phyloP scores from a whole-genome alignment of 2,113 vertebrate species.

The Lampris incognitus region DNA sequence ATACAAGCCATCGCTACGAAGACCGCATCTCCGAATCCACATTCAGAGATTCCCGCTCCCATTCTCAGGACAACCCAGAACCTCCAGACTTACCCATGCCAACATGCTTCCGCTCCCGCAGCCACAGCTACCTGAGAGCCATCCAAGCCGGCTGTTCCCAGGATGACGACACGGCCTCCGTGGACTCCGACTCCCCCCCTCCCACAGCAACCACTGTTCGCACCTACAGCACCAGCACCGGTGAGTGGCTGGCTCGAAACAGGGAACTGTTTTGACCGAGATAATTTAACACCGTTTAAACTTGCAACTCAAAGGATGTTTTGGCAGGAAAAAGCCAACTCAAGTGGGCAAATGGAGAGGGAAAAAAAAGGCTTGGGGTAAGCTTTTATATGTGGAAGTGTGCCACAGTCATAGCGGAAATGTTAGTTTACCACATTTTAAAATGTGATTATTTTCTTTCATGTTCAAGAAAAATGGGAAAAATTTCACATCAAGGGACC shows the following conservation, averaged over 20 bases:
- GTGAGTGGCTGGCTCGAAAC: slow-evolving; percentile 81
- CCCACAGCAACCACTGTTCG: slow-evolving; percentile 88
- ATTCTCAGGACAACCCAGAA: slow-evolving; percentile 86
- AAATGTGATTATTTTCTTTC: no score
- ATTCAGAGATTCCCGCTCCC: slow-evolving; percentile 87
- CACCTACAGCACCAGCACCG: slow-evolving; percentile 92
- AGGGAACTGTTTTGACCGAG: not conserved
- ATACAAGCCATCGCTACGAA: slow-evolving; percentile 91
- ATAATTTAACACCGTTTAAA: no score
- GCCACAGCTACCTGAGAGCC: slow-evolving; percentile 99
- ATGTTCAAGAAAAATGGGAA: no score
- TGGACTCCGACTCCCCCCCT: slow-evolving; percentile 94
- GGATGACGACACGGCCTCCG: slow-evolving; percentile 92
- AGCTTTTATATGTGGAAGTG: no score
- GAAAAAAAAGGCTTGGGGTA: no score
- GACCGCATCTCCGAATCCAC: slow-evolving; percentile 88
- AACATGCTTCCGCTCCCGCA: slow-evolving; percentile 96
- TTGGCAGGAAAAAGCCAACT: no score
- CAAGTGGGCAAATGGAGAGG: no score
- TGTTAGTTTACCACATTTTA: no score
- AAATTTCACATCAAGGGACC: no score
- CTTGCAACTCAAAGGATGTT: no score
- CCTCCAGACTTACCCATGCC: slow-evolving; percentile 92
- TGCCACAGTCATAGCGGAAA: no score
- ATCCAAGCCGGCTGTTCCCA: slow-evolving; percentile 98